Evolutionary conservation across 2,797 vertebrate species (phyloP).

Genomic region (Miichthys miiuy): DNA sequence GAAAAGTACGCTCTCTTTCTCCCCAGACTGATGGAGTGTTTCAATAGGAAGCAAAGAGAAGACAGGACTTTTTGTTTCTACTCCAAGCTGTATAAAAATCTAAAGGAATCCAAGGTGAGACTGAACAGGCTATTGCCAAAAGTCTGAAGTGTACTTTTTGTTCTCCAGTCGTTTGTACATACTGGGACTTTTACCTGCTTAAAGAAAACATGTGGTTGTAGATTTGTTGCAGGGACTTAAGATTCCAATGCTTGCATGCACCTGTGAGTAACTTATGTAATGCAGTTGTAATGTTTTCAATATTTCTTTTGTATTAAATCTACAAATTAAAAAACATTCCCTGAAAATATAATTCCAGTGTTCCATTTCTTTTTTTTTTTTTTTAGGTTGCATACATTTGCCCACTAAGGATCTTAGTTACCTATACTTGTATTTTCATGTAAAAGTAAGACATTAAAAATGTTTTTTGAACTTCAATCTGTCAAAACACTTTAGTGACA

Average conservation of each 20-base stretch:
- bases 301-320: conserved; percentile 76
- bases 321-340: conserved; percentile 63
- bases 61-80: conserved; percentile 52
- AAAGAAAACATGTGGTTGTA: conserved; percentile 54
- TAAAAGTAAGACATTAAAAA: not conserved
- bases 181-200: conserved; percentile 50
- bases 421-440: not conserved
- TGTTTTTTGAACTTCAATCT: not conserved
- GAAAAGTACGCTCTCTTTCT: not conserved
- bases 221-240: conserved; percentile 47
- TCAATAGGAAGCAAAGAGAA: conserved; percentile 26
- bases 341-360: conserved; percentile 14
- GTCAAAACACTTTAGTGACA: not conserved
- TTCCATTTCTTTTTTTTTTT: conserved; percentile 15
- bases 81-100: conserved; percentile 41
- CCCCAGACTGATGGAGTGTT: conserved; percentile 35
- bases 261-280: conserved; percentile 52
- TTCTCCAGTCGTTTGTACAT: conserved; percentile 45
- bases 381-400: not conserved
- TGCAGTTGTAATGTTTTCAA: conserved; percentile 64
- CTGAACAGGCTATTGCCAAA: conserved; percentile 28
- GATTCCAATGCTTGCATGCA: conserved; percentile 72
- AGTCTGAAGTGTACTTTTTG: conserved; percentile 39
- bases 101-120: conserved; percentile 52
- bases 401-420: not conserved